Base-by-base conservation (phyloP, 2,888 invertebrate species). In the Ganaspis brasiliensis region DNA sequence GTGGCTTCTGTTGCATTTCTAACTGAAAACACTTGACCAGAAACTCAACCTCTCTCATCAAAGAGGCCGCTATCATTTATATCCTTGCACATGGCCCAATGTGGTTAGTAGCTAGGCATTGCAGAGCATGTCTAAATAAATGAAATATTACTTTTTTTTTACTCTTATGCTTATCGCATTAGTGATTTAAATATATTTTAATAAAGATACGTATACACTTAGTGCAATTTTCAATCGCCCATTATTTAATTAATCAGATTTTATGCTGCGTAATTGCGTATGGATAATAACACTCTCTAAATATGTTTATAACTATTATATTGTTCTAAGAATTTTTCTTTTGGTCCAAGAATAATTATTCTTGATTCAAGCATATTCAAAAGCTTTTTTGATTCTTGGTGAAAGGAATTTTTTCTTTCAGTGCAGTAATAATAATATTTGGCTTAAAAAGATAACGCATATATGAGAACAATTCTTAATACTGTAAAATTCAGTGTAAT, bases 21-120 rank as follows among this genome's bases (percentile, higher is more conserved):
- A 76, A 79, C 79, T 71, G 77, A 77, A 76, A 83, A 80, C 86
- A 86, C 87, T 87, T 85, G 89, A 89, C 83, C 84, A 80, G 78
- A 76, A 79, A 80, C 83, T 83, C 79, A 80, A 80, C 61, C 76
- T 76, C 81, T 82, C 85, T 81, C 85, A 83, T 90, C 87, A 89
- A 90, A 89, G 88, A 83, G 70, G 84, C 90, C 90, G 91, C 91
- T 90, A 91, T 90, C 91, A 86, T 80, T 87, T 85, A 84, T 84
- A 83, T 67, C 85, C 79, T 77, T 80, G 85, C 91, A 90, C 90
- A 91, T 91, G 91, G 91, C 91, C 88, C 85, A 77, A 83, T 71
- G 73, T 74, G 63, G 24, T 67, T 67, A 67, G 52, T 52, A 52
- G 19, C 9, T 52, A 52, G 52, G 16, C 52, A 52, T 52, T 52